Base-by-base conservation (phyloP, 1,140 invertebrate species). In the Goniozus legneri region DNA sequence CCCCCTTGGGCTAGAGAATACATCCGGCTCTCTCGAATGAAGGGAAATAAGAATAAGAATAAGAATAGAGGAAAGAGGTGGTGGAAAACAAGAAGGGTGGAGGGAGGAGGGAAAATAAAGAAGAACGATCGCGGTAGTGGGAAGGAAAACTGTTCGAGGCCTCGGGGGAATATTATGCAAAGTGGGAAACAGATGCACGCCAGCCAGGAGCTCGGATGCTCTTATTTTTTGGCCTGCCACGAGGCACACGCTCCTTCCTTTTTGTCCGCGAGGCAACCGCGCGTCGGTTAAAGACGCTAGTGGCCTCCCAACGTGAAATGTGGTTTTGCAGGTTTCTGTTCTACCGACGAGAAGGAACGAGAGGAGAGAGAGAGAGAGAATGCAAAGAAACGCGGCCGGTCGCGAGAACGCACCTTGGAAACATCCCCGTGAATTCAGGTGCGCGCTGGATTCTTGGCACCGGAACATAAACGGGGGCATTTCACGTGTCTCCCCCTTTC, bases 141-240 rank as follows among this genome's bases (percentile, higher is more conserved):
- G 14, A 12, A 41, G 32, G 24, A 45, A 46, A 54, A 59, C 33
- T 36, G 47, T 47, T 50, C 34, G 36, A 21, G 33, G 41, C 22
- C 47, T 30, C 40, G 14, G 30, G 55, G 42, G 48, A 59, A 46
- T 59, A 59, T 59, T 59, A 59, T 59, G 57, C 57, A 59, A 59
- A 59, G 47, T 54, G 52, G 47, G 56, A 58, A 59, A 59, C 57
- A 59, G 57, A 59, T 59, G 57, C 56, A 59, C 56, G 57, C 42
- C 44, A 45, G 56, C 47, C 57, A 14, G 8, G 56, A 47, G 56
- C 41, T 13, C 33, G 52, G n/a, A 44, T 54, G 44, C 42, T 58
- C 44, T 47, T 54, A 59, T 59, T 58, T 58, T 47, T 48, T 37
- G 52, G 44, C 36, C 22, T 33, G 39, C 14, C 36, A 36, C 39